Percentiles rank a stretch among this genome's conserved stretches.
Conservation (phyloP, 2,113 vertebrate species). For the Falco punctatus region DNA sequence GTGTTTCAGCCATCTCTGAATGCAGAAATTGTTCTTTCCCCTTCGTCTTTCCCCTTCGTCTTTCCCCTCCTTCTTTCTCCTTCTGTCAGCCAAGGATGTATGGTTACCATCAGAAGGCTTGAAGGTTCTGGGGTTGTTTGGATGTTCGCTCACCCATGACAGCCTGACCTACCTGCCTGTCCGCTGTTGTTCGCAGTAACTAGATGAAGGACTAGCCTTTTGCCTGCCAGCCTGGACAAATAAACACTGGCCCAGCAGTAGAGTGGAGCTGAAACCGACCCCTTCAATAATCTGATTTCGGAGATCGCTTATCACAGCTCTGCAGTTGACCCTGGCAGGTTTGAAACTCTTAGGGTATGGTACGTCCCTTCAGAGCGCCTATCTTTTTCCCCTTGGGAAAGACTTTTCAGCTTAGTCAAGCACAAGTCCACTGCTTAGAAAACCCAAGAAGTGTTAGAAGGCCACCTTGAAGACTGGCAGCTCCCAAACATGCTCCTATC, state of each 20-base stretch:
- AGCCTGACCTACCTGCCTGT: not conserved
- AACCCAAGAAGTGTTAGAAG: not conserved
- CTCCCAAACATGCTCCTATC: fast-evolving
- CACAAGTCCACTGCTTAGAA: not conserved
- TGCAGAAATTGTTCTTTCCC: not conserved
- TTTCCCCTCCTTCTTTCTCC: not conserved
- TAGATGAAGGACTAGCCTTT: slow-evolving; percentile 32
- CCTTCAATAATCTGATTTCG: not conserved
- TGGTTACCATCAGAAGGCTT: not conserved
- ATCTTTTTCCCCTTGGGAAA: not conserved
- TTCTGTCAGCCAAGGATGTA: not conserved
- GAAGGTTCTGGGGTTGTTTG: slow-evolving; percentile 20
- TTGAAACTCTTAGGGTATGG: not conserved
- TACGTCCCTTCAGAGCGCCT: not conserved
- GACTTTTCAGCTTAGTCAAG: not conserved
- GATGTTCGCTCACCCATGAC: slow-evolving; percentile 10
- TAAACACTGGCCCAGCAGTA: not conserved
- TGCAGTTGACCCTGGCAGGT: not conserved
- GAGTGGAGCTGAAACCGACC: not conserved
- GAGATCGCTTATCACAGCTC: not conserved
- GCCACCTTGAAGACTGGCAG: not conserved
- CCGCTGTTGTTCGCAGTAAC: not conserved
- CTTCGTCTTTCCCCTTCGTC: no score
- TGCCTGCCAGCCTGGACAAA: slow-evolving; percentile 27
- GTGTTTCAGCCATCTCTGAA: not conserved